phyloP scores from a whole-genome alignment of 2,797 vertebrate species.

The Periparus ater region DNA sequence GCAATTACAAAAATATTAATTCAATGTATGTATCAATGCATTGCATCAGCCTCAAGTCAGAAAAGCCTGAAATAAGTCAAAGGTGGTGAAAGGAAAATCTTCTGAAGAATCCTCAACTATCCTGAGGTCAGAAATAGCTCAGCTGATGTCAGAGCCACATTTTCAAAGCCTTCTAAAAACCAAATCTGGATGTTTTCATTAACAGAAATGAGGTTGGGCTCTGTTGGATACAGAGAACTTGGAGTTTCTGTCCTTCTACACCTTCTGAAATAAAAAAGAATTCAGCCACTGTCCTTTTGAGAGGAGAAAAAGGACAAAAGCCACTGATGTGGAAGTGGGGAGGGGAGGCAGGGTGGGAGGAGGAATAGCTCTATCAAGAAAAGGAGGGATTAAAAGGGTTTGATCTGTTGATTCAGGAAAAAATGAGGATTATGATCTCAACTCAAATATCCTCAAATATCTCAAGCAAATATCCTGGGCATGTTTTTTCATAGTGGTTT shows the following conservation, averaged over 20 bases:
- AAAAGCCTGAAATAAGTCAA: not conserved
- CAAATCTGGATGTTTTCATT: not conserved
- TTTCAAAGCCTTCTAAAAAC: not conserved
- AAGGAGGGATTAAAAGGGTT: not conserved
- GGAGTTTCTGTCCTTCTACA: not conserved
- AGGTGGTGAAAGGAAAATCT: not conserved
- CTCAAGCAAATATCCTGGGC: not conserved
- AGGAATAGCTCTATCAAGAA: not conserved
- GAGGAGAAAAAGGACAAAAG: not conserved
- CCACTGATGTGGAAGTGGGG: not conserved
- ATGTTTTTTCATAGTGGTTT: slow-evolving; percentile 11
- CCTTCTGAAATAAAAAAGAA: not conserved
- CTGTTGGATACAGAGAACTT: not conserved
- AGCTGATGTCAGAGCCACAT: not conserved
- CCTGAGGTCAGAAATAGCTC: not conserved
- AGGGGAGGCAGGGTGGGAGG: not conserved
- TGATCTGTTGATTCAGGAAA: not conserved
- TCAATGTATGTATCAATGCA: not conserved
- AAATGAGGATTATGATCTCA: not conserved
- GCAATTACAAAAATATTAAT: not conserved
- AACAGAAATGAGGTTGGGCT: not conserved
- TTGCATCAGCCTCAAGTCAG: not conserved
- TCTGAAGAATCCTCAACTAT: not conserved
- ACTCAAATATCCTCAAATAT: not conserved
- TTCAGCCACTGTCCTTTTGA: not conserved